phyloP scores from a whole-genome alignment of 2,113 vertebrate genomes.

The Elgaria multicarinata region DNA sequence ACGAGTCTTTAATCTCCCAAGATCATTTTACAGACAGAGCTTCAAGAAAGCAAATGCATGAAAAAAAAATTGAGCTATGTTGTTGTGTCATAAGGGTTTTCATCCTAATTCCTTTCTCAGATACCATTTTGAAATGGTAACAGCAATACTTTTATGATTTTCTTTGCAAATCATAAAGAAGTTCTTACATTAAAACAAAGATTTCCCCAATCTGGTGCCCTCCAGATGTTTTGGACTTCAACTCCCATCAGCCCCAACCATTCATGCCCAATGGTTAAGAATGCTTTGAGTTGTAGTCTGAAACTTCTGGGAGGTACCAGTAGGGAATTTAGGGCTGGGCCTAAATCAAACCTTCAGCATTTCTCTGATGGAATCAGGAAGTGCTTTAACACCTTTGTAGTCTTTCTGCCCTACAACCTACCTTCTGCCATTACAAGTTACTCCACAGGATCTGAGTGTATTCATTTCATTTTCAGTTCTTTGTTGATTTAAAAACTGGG shows the following conservation, averaged over 20 bases:
- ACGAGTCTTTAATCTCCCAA: conserved; percentile 8
- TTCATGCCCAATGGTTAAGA: no score
- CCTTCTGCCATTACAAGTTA: background rate
- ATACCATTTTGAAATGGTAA: background rate
- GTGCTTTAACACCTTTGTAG: background rate
- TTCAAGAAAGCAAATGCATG: background rate
- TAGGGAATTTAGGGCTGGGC: background rate
- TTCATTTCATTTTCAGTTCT: background rate
- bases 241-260: no score
- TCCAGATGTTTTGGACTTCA: no score
- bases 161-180: background rate
- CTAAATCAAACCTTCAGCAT: background rate
- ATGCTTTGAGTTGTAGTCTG: no score
- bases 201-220: no score
- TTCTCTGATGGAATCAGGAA: background rate
- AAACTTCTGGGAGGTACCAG: background rate
- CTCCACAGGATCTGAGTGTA: background rate
- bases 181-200: conserved; percentile 12
- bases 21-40: conserved; percentile 4
- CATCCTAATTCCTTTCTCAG: background rate
- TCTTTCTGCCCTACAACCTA: background rate
- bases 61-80: background rate
- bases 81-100: background rate
- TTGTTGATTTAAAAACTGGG: background rate
- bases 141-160: background rate